These are phyloP conservation scores for Catharus ustulatus DNA, from an alignment of 2,797 vertebrate species.

Conservation along the genomic window DNA sequence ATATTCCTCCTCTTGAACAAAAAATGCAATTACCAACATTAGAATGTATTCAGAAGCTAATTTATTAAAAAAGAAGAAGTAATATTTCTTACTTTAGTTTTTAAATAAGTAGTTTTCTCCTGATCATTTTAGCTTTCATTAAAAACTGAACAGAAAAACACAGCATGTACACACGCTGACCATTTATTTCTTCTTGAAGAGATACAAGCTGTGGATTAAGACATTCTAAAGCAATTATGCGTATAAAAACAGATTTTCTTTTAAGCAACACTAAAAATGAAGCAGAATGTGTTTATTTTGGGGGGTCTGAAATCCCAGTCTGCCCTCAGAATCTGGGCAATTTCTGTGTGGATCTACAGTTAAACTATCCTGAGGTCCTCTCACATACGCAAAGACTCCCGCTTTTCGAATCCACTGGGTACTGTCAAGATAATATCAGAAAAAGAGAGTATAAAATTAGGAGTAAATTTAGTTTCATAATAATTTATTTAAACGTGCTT, in stretches of 20 bases:
- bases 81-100: conserved; percentile 55
- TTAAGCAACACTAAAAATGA: conserved; percentile 74
- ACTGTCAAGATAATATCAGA: conserved; percentile 89
- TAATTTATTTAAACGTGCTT: conserved; percentile 57
- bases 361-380: conserved; percentile 86
- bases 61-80: neutral
- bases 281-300: conserved; percentile 71
- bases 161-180: conserved; percentile 37
- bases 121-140: conserved; percentile 57
- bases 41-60: conserved; percentile 17
- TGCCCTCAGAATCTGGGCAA: conserved; percentile 80
- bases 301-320: conserved; percentile 76
- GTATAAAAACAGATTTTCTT: conserved; percentile 50
- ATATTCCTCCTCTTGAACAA: conserved; percentile 96
- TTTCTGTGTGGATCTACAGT: conserved; percentile 81
- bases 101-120: conserved; percentile 49
- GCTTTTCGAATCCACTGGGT: conserved; percentile 84
- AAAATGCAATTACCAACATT: conserved; percentile 58
- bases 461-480: conserved; percentile 72
- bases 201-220: conserved; percentile 64
- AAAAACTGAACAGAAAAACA: conserved; percentile 48
- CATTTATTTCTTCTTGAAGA: conserved; percentile 71
- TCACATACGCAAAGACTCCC: conserved; percentile 83
- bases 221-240: conserved; percentile 51
- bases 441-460: conserved; percentile 85